These are phyloP conservation scores for Nomada hirtipes DNA, from an alignment of 2,888 invertebrate genomes.

Conservation along the genomic window DNA sequence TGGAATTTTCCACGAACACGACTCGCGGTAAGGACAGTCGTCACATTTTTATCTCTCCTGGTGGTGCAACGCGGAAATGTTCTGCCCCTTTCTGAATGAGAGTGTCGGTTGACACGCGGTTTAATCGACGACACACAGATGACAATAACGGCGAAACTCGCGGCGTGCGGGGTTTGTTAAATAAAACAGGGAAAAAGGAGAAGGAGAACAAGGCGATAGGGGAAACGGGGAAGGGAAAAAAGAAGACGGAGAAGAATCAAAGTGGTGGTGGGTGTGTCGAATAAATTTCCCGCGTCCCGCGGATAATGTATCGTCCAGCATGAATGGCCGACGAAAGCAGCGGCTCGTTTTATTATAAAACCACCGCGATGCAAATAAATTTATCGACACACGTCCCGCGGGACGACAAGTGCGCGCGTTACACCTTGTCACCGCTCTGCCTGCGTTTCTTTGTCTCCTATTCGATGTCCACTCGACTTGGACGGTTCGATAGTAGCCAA, in stretches of 20 bases:
- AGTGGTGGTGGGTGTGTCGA: slow-evolving; percentile 42
- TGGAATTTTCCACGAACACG: slow-evolving; percentile 32
- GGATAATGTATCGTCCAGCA: slow-evolving; percentile 62
- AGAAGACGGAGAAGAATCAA: slow-evolving; percentile 24
- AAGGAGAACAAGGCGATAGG: not conserved
- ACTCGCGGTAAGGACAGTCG: slow-evolving; percentile 39
- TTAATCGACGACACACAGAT: slow-evolving; percentile 56
- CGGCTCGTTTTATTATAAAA: slow-evolving; percentile 65
- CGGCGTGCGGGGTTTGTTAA: slow-evolving; percentile 29
- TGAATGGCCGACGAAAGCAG: slow-evolving; percentile 56
- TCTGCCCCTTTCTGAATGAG: slow-evolving; percentile 46
- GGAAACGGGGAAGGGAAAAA: not conserved
- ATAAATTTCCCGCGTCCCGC: slow-evolving; percentile 52
- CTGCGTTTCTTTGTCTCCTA: slow-evolving; percentile 54
- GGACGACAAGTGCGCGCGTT: slow-evolving; percentile 44
- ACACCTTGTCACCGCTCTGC: slow-evolving; percentile 61
- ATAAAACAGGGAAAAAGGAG: slow-evolving; percentile 2
- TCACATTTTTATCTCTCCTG: slow-evolving; percentile 56
- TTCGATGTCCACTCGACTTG: slow-evolving; percentile 51
- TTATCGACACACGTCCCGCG: slow-evolving; percentile 67
- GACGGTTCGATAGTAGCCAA: slow-evolving; percentile 47
- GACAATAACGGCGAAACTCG: slow-evolving; percentile 56
- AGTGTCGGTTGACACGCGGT: slow-evolving; percentile 56
- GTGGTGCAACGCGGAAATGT: slow-evolving; percentile 43
- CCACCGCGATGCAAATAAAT: slow-evolving; percentile 63